These are phyloP conservation scores for Limonius californicus DNA, from an alignment of 1,140 invertebrate species.

Conservation along the genomic window DNA sequence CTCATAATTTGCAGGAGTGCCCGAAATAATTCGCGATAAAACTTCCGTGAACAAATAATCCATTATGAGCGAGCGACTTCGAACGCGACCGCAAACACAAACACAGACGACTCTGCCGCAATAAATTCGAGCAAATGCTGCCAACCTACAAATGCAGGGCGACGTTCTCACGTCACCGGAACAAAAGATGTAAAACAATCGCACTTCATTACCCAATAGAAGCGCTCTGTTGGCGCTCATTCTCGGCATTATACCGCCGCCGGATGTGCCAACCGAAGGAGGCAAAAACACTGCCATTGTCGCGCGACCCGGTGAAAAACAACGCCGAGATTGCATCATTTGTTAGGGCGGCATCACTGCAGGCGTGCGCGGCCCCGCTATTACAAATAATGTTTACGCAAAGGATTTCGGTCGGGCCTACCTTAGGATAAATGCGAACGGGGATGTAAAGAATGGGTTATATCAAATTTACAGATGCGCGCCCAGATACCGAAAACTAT, in stretches of 20 bases:
- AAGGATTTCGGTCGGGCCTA: background rate
- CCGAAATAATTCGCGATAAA: no score
- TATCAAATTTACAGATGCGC: background rate
- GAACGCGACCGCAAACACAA: background rate
- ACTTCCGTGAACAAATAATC: background rate
- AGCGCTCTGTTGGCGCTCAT: conserved; percentile 10
- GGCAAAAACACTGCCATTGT: conserved; percentile 2
- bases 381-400: background rate
- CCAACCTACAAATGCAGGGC: conserved; percentile 3
- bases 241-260: conserved; percentile 1
- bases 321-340: conserved; percentile 2
- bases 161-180: conserved; percentile 11
- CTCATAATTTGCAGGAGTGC: no score
- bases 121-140: conserved; percentile 1
- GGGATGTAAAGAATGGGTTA: background rate
- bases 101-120: background rate
- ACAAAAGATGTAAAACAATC: conserved; percentile 14
- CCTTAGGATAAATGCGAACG: background rate
- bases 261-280: conserved; percentile 4
- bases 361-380: background rate
- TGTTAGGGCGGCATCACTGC: conserved; percentile 4
- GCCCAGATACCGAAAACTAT: background rate
- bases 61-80: background rate
- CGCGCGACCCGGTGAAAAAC: conserved; percentile 3
- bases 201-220: conserved; percentile 13